phyloP scores from a whole-genome alignment of 1,140 invertebrate species.

The Venturia canescens region DNA sequence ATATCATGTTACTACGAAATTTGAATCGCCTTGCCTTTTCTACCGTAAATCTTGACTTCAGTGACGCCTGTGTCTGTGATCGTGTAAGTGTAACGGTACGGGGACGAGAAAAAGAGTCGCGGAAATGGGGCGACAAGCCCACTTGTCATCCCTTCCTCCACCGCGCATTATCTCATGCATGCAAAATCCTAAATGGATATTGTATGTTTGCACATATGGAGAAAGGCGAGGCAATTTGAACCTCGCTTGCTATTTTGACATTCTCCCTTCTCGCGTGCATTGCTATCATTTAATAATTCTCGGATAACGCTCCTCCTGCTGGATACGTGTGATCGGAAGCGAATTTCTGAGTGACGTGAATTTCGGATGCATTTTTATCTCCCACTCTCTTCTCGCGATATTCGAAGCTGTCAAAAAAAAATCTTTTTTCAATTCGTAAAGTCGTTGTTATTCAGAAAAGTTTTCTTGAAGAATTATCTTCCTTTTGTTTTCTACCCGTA shows the following conservation, averaged over 20 bases:
- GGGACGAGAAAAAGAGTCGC: slow-evolving; percentile 15
- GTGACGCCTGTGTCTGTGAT: slow-evolving; percentile 8
- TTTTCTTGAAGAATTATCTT: too few species aligned
- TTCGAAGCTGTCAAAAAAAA: too few species aligned
- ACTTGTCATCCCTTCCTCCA: slow-evolving; percentile 19
- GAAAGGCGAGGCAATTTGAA: not conserved
- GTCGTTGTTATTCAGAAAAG: too few species aligned
- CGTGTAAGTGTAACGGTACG: not conserved
- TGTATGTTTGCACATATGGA: not conserved
- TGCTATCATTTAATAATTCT: too few species aligned
- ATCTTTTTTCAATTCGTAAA: too few species aligned
- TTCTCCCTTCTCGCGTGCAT: too few species aligned
- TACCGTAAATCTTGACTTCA: slow-evolving; percentile 61
- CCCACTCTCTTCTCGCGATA: too few species aligned
- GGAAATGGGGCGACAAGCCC: slow-evolving; percentile 17
- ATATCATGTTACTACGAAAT: slow-evolving; percentile 65
- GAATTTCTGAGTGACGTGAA: too few species aligned
- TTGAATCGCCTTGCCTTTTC: slow-evolving; percentile 59
- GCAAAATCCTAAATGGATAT: slow-evolving; percentile 22
- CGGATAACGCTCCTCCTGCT: too few species aligned
- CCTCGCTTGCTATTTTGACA: not conserved
- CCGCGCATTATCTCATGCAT: slow-evolving; percentile 36
- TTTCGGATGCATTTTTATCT: too few species aligned
- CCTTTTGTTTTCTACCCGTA: too few species aligned
- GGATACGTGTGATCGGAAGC: too few species aligned